phyloP scores from a whole-genome alignment of 2,888 invertebrate species.

The Ramazzottius varieornatus region DNA sequence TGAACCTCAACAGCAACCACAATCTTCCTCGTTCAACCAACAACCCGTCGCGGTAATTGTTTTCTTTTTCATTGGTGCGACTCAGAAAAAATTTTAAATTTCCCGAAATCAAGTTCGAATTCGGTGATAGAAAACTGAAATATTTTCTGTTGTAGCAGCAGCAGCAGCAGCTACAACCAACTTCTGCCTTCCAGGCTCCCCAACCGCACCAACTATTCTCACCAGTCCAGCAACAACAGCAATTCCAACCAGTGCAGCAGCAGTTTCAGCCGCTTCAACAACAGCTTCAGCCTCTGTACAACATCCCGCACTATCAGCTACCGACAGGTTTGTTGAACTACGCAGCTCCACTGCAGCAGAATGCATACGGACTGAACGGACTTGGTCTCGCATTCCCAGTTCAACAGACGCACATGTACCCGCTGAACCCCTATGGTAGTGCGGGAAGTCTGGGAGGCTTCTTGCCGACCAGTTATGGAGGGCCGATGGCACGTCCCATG shows the following conservation, averaged over 20 bases:
- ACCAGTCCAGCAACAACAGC: no score
- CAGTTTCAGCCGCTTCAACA: neutral
- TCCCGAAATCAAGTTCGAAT: no score
- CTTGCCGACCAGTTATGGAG: no score
- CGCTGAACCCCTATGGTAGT: neutral
- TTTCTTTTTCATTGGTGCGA: no score
- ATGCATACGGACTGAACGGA: neutral
- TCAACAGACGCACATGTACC: neutral
- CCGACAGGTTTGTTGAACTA: neutral
- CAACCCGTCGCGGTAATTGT: no score
- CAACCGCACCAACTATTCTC: neutral
- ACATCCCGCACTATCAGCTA: neutral
- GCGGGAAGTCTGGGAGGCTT: neutral
- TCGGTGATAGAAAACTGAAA: no score
- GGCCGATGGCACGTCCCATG: neutral
- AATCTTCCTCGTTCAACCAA: no score
- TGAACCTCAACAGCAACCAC: no score
- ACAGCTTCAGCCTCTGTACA: neutral
- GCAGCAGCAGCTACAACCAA: no score
- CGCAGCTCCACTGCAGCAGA: neutral
- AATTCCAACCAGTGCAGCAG: neutral
- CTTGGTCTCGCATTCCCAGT: neutral
- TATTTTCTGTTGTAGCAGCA: no score
- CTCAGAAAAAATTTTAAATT: no score
- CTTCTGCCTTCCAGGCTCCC: neutral